phyloP scores from a whole-genome alignment of 2,113 vertebrate species.

The rat (Rattus norvegicus) region GRCr8 NC_086028.1:88814501-88815000 shows the following conservation, averaged over 20 bases:
- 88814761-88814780: conserved; percentile 32
- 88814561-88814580: neutral
- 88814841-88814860: conserved; percentile 38
- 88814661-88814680: neutral
- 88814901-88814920: neutral
- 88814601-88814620: neutral
- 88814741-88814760: conserved; percentile 48
- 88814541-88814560: neutral
- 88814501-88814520: neutral
- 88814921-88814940: neutral
- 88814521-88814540: neutral
- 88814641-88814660: neutral
- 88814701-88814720: conserved; percentile 72
- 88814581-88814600: neutral
- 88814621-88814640: neutral
- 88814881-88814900: conserved; percentile 30
- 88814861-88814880: neutral
- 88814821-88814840: conserved; percentile 38
- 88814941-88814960: neutral
- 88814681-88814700: conserved; percentile 48
- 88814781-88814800: conserved; percentile 54
- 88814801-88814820: conserved; percentile 52
- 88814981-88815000: neutral
- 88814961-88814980: neutral
- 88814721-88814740: conserved; percentile 70